Base-by-base conservation (phyloP, 1,140 invertebrate genomes). In the Euschistus heros region DNA sequence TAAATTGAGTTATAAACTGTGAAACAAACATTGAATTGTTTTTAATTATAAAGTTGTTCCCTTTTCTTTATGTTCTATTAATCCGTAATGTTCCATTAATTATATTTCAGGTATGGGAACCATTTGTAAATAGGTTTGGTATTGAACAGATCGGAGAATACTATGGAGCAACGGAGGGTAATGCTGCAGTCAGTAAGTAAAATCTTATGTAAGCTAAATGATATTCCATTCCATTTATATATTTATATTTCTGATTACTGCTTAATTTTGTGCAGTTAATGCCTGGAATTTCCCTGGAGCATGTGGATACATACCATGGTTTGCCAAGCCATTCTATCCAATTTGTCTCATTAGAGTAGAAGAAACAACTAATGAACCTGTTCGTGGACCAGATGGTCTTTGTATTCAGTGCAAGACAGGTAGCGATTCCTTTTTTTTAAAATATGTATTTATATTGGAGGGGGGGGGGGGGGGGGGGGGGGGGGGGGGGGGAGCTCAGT, bases 131-230 rank as follows among this genome's bases (percentile, higher is more conserved):
- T 2, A 79, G 93, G 62, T 98, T 98, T 74, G 80, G 83, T 14
- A 83, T 97, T 14, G 77, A 84, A 55, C 75, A 85, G 42, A 87
- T 97, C 57, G 85, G 86, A 20, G 95, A 98, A 76, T 88, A 97
- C 72, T 98, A 98, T 75, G 95, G 94, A 1, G 89, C 94, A 17
- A 98, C 95, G 1, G 95, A 98, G 77, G 92, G 94, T 66, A 97
- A 96, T 73, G 89, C 91, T 46, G 96, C 93, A 79, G 81, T 92
- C 63, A 83, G 88, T 88, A 78, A 80, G 76, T 52, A 18, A 4
- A 7, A 18, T 7, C 10, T 20, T 50, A 50, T 50, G 2, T 50
- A 50, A 6, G 1, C 8, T 50, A 18, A n/a, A 3, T 50, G 2
- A 27, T 60, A 22, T 24, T 1, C 50, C 15, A 7, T 5, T 15